phyloP scores from a whole-genome alignment of 37 sponge, comb jelly and placozoan species.

The Spongia lamella region DNA sequence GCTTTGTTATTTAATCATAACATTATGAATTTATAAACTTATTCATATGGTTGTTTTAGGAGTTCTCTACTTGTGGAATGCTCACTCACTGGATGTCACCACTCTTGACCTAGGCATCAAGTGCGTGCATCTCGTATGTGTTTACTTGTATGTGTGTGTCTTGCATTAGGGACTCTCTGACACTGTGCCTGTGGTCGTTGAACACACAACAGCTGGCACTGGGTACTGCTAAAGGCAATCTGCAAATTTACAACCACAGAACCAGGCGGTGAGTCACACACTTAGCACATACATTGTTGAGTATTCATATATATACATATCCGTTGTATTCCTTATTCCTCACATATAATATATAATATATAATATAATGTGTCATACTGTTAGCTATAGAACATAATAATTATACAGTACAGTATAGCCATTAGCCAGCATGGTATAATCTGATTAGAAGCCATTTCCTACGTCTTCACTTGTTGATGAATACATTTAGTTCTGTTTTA shows the following conservation, averaged over 20 bases:
- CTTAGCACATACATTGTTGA: no score
- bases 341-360: no score
- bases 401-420: no score
- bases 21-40: background rate
- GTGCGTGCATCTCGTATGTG: constrained; percentile 22
- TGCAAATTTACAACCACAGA: constrained; percentile 92
- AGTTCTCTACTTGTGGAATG: constrained; percentile 82
- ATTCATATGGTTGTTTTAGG: constrained; percentile 27
- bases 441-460: no score
- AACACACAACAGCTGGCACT: constrained; percentile 71
- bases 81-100: constrained; percentile 57
- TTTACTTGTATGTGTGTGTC: background rate
- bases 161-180: constrained; percentile 61
- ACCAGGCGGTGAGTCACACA: constrained; percentile 61
- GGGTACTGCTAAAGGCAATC: constrained; percentile 92
- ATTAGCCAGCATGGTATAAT: no score
- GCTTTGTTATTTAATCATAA: background rate
- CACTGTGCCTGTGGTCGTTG: constrained; percentile 80
- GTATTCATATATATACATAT: no score
- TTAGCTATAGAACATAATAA: no score
- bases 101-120: constrained; percentile 90
- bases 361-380: no score
- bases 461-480: no score
- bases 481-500: background rate
- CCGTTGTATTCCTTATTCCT: no score